Base-by-base conservation (phyloP, 2,888 invertebrate genomes). In the Hirtodrosophila alboralis region DNA sequence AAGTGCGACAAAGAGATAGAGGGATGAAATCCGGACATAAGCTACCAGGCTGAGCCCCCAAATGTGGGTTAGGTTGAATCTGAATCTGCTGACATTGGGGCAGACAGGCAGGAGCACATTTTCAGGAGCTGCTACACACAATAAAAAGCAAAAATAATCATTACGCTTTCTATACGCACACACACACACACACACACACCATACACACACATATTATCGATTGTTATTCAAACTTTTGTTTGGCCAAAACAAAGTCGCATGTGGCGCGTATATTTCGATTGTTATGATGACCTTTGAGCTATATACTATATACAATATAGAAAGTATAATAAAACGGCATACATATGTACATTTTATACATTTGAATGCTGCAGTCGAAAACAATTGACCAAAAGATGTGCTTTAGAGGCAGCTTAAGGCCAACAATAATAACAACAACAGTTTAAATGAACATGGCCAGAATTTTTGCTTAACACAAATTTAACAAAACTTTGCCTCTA, bases 181-280 rank as follows among this genome's bases (percentile, higher is more conserved):
- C 31, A 54, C 16, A 21, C 34, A 43, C 21, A 23, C 7, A 16
- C 13, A 48, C 30, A 49, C 10, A 21, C 9, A 26, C 9, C 9
- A 38, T 16, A 6, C 12, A 37, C 14, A 18, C n/a, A 40, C 16
- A 14, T 13, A 13, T 38, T 53, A 53, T 68, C 49, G 74, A 73
- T 53, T 73, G 69, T 45, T 53, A 62, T 62, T 74, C 51, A 63
- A 69, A 74, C 63, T 69, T 69, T 62, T 63, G 53, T 54, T 47
- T 51, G 70, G 28, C 38, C 53, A n/a, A 31, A 47, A 45, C 41
- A 56, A 43, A 52, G 56, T 52, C 52, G 48, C 74, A 72, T 56
- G 44, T 40, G 59, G 16, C 58, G 27, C 43, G 27, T 28, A 60
- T 14, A 56, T 44, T 67, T 43, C 43, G 27, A 73, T 67, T 73